Percentiles rank a stretch among this genome's conserved stretches.
Conservation (phyloP, 2,888 invertebrate species). For the Drosophila neonasuta region DNA sequence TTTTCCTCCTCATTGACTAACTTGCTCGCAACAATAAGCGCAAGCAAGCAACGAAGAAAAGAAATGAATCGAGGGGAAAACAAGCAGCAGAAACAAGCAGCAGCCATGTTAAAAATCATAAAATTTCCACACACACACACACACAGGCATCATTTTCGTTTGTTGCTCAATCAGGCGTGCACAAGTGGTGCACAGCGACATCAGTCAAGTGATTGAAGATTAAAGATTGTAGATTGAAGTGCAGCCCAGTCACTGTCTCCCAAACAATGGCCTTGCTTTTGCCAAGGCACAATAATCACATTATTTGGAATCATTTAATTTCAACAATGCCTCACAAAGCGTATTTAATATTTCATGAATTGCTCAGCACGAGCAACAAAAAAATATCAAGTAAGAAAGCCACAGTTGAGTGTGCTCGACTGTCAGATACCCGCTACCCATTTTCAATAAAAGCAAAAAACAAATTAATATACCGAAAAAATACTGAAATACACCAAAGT, state of each 20-base stretch:
- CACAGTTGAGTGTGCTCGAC: no score
- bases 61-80: no score
- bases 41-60: background rate
- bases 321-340: conserved; percentile 60
- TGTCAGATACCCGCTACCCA: no score
- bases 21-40: conserved; percentile 26
- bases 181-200: conserved; percentile 59
- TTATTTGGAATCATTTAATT: conserved; percentile 74
- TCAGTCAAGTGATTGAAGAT: conserved; percentile 71
- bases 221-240: conserved; percentile 75
- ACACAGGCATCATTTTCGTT: conserved; percentile 36
- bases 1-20: conserved; percentile 71
- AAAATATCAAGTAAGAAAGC: no score
- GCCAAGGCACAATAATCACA: conserved; percentile 64
- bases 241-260: conserved; percentile 60
- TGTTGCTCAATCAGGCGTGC: conserved; percentile 72
- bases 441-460: no score
- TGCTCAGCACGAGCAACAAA: conserved; percentile 33
- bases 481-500: no score
- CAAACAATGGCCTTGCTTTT: conserved; percentile 14
- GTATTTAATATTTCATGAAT: conserved; percentile 74
- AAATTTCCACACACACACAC: conserved; percentile 24
- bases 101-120: conserved; percentile 49
- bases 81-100: no score
- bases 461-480: no score